Conservation (phyloP, 1,140 invertebrate species). For the Bactericera cockerelli region DNA sequence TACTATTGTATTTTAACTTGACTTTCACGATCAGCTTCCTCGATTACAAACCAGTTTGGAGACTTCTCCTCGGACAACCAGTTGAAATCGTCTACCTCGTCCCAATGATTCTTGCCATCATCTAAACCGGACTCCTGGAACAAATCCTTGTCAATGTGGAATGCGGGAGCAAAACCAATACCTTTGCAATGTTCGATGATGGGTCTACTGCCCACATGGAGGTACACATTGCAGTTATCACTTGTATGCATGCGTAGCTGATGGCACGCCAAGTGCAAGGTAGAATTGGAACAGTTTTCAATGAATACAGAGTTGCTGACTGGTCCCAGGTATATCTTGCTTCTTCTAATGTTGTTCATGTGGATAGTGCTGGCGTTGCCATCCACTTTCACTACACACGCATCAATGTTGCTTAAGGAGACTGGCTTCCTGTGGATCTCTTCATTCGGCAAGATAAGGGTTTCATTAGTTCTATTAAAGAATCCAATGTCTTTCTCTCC, state of each 20-base stretch:
- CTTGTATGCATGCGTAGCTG: slow-evolving; percentile 81
- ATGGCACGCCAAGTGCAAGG: slow-evolving; percentile 79
- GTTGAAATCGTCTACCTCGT: slow-evolving; percentile 82
- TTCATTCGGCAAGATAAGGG: slow-evolving; percentile 41
- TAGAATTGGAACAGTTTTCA: slow-evolving; percentile 62
- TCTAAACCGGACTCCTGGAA: slow-evolving; percentile 58
- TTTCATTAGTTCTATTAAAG: slow-evolving; percentile 42
- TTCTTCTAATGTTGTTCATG: slow-evolving; percentile 58
- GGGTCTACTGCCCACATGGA: slow-evolving; percentile 82
- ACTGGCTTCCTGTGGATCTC: slow-evolving; percentile 71
- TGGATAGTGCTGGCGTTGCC: slow-evolving; percentile 83
- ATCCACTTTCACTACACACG: slow-evolving; percentile 58
- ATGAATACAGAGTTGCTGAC: slow-evolving; percentile 82
- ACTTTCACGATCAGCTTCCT: slow-evolving; percentile 13
- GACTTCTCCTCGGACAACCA: slow-evolving; percentile 80
- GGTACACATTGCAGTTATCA: slow-evolving; percentile 58
- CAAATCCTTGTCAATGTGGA: slow-evolving; percentile 49
- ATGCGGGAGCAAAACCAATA: slow-evolving; percentile 71
- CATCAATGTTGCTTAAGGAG: slow-evolving; percentile 51
- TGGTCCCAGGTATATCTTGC: slow-evolving; percentile 62
- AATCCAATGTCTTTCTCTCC: slow-evolving; percentile 36
- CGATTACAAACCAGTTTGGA: slow-evolving; percentile 63
- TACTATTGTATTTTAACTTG: too few species aligned
- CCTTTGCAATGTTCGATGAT: slow-evolving; percentile 83
- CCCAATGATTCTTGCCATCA: slow-evolving; percentile 66